Evolutionary conservation across 1,140 invertebrate genomes (phyloP).

Genomic region (Arion vulgaris): DNA sequence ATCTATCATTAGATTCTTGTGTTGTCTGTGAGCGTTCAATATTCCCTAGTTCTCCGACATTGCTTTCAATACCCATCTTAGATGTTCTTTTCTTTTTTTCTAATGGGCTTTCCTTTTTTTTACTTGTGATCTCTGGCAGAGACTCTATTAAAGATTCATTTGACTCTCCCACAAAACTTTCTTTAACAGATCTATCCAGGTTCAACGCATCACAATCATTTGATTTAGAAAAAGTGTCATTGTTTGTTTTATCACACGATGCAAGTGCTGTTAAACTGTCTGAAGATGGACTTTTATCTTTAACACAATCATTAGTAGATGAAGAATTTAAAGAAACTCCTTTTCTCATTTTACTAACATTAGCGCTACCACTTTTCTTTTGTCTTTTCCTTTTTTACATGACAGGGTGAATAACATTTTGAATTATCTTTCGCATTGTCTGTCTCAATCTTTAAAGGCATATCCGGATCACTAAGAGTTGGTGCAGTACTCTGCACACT

Average conservation of each 20-base stretch:
- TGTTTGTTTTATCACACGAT: not conserved
- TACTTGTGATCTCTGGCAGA: not conserved
- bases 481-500: not conserved
- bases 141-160: not conserved
- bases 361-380: not conserved
- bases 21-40: not conserved
- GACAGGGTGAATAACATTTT: not conserved
- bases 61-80: constrained; percentile 16
- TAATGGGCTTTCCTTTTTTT: constrained; percentile 30
- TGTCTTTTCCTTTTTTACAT: not conserved
- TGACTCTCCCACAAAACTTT: not conserved
- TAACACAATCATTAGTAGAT: not conserved
- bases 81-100: constrained; percentile 32
- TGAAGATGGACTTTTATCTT: not conserved
- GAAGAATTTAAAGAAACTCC: not conserved
- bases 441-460: not conserved
- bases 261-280: not conserved
- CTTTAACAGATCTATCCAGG: not conserved
- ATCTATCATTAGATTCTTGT: not conserved
- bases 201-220: not conserved
- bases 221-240: not conserved
- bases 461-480: no score
- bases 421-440: not conserved
- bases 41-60: not conserved
- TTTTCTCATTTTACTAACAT: not conserved